Evolutionary conservation across 2,797 vertebrate species (phyloP), one percentile per base, ranked within the genome.

Genomic region (Tapirus indicus): DNA sequence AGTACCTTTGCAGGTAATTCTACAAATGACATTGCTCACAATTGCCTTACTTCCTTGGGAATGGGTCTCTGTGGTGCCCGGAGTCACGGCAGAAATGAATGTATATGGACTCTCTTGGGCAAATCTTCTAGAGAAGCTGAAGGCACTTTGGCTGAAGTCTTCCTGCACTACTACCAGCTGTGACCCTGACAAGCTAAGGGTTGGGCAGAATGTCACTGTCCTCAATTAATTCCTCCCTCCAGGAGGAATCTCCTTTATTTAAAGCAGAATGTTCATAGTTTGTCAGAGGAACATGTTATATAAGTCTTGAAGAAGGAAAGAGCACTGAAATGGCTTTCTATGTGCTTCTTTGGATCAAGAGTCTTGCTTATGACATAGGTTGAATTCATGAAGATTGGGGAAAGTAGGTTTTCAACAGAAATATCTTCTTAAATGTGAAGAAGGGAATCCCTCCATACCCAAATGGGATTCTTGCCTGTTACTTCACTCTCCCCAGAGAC

Each of bases 251-350:
- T 75, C 94, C 84, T 86, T 95, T 62, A 44, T 95, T 75, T 95
- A 96, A 87, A 95, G 71, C 49, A 86, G 56, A 93, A 66, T 85
- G 83, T 86, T 96, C 47, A 56, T 80, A 25, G 56, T 94, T 93
- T 92, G 52, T 95, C 29, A 87, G 84, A 95, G 90, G 95, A 94
- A 64, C 89, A 86, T 60, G 18, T 60, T 84, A 47, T 79, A 38
- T 71, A 97, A 97, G 86, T 89, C 82, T 72, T 68, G 18, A 10
- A 68, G 89, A 89, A 96, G 64, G 68, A 89, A 96, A 84, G 83
- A 18, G 64, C 60, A 23, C n/a, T 18, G 56, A 86, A 91, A 86
- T 86, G 58, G 56, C 54, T 96, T 93, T 91, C 74, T 83, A 1
- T 87, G 11, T 96, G 52, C 35, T 72, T 95, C 17, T 74, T 92